Percentiles rank a stretch among this genome's conserved stretches.
Evolutionary conservation across 2,888 invertebrate species (phyloP).

Genomic region (Dynastes maya): DNA sequence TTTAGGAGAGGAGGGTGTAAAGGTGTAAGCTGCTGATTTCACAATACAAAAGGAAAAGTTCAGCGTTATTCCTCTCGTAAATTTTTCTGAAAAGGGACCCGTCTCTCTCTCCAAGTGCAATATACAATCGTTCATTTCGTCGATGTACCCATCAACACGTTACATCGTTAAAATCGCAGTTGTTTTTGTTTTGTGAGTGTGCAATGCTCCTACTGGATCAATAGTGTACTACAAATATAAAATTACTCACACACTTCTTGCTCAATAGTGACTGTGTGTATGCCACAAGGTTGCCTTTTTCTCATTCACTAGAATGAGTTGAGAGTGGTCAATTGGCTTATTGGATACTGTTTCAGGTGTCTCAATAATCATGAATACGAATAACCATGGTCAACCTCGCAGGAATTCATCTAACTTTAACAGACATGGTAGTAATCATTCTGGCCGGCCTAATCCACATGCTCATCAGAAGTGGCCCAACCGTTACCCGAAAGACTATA

Average conservation of each 20-base stretch:
- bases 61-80: constrained; percentile 9
- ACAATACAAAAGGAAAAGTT: constrained; percentile 61
- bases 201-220: constrained; percentile 66
- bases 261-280: constrained; percentile 63
- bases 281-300: constrained; percentile 55
- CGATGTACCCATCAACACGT: constrained; percentile 2
- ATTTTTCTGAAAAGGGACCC: constrained; percentile 20
- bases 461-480: constrained; percentile 69
- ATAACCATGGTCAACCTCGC: constrained; percentile 68
- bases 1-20: constrained; percentile 58
- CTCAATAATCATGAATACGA: constrained; percentile 58
- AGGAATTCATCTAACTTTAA: constrained; percentile 68
- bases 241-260: constrained; percentile 66
- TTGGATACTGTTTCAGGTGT: constrained; percentile 34
- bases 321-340: background rate
- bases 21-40: constrained; percentile 62
- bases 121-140: constrained; percentile 35
- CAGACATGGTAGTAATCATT: constrained; percentile 67
- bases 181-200: constrained; percentile 60
- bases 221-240: constrained; percentile 66
- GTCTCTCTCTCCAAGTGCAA: constrained; percentile 45
- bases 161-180: constrained; percentile 50
- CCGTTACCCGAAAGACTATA: constrained; percentile 69
- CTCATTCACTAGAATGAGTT: constrained; percentile 9
- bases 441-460: constrained; percentile 66